phyloP scores from a whole-genome alignment of 2,797 vertebrate species.

The Rhabdomys pumilio region DNA sequence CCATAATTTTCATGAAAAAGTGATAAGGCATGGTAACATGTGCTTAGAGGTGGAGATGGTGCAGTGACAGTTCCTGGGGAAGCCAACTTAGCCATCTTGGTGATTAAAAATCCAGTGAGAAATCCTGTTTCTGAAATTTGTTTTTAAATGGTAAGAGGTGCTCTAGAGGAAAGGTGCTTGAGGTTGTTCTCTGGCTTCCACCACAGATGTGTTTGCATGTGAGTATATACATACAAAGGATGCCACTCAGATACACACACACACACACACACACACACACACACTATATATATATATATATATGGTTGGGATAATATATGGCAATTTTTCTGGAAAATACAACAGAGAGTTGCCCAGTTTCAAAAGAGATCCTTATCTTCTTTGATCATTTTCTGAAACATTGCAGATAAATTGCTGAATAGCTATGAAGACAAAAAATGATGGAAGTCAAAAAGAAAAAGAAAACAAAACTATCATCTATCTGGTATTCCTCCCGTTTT shows the following conservation, averaged over 20 bases:
- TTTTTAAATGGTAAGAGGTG: neutral
- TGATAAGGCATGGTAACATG: no score
- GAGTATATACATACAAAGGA: neutral
- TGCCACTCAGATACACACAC: neutral
- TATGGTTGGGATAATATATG: neutral
- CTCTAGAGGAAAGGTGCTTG: neutral
- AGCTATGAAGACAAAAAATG: neutral
- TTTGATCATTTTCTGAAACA: neutral
- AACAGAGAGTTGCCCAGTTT: conserved; percentile 6
- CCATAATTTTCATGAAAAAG: neutral
- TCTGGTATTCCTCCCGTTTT: neutral
- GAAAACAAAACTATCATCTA: neutral
- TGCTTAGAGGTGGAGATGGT: neutral
- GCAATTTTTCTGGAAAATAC: neutral
- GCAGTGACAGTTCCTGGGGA: no score
- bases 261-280: neutral
- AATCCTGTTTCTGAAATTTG: neutral
- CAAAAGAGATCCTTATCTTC: neutral
- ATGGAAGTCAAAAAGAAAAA: neutral
- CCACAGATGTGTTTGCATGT: neutral
- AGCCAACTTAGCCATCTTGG: neutral
- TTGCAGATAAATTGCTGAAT: neutral
- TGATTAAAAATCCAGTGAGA: neutral
- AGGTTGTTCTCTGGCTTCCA: neutral
- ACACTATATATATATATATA: neutral